Conservation (phyloP, 1,140 invertebrate species). For the Drosophila trapezifrons region DNA sequence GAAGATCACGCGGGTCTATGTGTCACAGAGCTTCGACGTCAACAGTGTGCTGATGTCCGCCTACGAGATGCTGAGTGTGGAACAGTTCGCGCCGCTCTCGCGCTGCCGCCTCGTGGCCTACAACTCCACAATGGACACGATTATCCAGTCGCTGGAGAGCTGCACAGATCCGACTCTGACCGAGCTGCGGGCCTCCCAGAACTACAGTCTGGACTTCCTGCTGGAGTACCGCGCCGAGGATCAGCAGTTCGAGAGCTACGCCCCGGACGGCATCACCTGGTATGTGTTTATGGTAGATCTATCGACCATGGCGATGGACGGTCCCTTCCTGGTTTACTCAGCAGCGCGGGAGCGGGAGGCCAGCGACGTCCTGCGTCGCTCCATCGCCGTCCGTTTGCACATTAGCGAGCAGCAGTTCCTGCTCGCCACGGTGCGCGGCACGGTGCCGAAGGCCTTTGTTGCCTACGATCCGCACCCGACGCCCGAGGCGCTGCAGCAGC, state of each 20-base stretch:
- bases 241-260: constrained; percentile 88
- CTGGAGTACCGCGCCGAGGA: constrained; percentile 89
- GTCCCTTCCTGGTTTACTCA: constrained; percentile 87
- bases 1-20: constrained; percentile 86
- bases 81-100: constrained; percentile 86
- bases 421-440: constrained; percentile 80
- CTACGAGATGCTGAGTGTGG: constrained; percentile 87
- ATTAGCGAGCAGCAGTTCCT: constrained; percentile 70
- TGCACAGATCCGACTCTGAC: constrained; percentile 86
- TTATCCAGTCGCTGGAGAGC: constrained; percentile 90
- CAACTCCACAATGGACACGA: constrained; percentile 87
- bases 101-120: constrained; percentile 91
- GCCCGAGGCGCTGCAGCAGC: constrained; percentile 61
- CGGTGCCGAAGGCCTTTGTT: constrained; percentile 67
- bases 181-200: constrained; percentile 56
- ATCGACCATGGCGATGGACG: constrained; percentile 87
- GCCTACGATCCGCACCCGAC: constrained; percentile 67
- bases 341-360: constrained; percentile 85
- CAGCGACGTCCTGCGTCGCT: constrained; percentile 87
- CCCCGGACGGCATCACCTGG: constrained; percentile 87
- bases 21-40: constrained; percentile 86
- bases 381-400: constrained; percentile 84
- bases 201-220: constrained; percentile 86
- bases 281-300: constrained; percentile 88
- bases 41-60: constrained; percentile 86